These are phyloP conservation scores for Elysia crispata DNA, from an alignment of 2,888 invertebrate genomes.

Conservation along the genomic window DNA sequence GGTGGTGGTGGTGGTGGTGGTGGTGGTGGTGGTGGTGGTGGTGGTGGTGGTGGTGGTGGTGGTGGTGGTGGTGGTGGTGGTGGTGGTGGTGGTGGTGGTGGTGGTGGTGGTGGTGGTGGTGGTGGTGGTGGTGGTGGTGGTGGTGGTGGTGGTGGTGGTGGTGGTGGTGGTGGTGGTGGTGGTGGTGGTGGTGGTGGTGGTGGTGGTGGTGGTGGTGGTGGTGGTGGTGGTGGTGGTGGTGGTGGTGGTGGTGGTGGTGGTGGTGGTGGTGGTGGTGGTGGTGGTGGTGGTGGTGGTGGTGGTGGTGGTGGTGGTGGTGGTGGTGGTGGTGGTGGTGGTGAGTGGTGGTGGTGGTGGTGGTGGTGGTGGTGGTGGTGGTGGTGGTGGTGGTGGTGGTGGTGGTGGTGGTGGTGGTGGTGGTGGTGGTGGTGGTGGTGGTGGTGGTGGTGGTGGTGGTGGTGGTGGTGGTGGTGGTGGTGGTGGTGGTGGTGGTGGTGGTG, in stretches of 20 bases:
- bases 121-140: slow-evolving; percentile 12
- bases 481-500: slow-evolving; percentile 18
- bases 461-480: not conserved
- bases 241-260: not conserved
- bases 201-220: not conserved
- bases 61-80: slow-evolving; percentile 12
- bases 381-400: slow-evolving; percentile 20
- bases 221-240: slow-evolving; percentile 9
- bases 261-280: not conserved
- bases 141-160: slow-evolving; percentile 21
- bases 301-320: slow-evolving; percentile 1
- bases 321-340: not conserved
- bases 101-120: slow-evolving; percentile 25
- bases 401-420: slow-evolving; percentile 22
- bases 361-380: slow-evolving; percentile 24
- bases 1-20: slow-evolving; percentile 24
- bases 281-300: not conserved
- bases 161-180: not conserved
- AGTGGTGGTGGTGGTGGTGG: not conserved
- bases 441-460: slow-evolving; percentile 21
- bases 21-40: slow-evolving; percentile 22
- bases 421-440: slow-evolving; percentile 22
- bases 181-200: slow-evolving; percentile 5
- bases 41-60: slow-evolving; percentile 15
- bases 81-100: slow-evolving; percentile 7